Conservation (phyloP, 2,797 vertebrate species). For the Myripristis jacobus region DNA sequence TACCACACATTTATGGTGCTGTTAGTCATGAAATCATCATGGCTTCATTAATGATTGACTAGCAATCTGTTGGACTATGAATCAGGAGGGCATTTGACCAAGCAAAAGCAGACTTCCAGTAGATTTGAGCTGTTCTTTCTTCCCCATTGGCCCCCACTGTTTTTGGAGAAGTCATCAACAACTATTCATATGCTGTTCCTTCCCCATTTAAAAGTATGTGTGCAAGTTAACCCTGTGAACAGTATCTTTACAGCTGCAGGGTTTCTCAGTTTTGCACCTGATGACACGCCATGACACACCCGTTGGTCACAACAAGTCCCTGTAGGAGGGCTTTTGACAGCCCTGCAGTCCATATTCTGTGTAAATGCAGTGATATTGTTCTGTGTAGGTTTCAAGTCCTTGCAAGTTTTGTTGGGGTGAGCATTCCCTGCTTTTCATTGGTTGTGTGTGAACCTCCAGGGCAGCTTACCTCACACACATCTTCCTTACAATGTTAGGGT, state of each 20-base stretch:
- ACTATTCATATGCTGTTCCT: background rate
- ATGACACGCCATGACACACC: constrained; percentile 26
- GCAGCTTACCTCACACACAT: background rate
- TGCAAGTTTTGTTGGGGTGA: constrained; percentile 35
- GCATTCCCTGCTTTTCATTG: constrained; percentile 15
- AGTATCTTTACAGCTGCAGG: background rate
- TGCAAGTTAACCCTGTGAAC: no score
- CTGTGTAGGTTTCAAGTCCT: constrained; percentile 37
- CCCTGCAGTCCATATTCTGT: background rate
- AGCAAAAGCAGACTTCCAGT: background rate
- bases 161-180: background rate
- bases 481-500: background rate
- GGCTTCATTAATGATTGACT: constrained; percentile 81
- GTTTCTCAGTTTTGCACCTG: constrained; percentile 6
- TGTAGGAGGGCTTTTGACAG: background rate
- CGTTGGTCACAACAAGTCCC: constrained; percentile 4
- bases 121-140: constrained; percentile 14
- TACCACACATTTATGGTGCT: constrained; percentile 69
- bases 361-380: constrained; percentile 5
- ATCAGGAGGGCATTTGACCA: constrained; percentile 29
- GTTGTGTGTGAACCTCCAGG: background rate
- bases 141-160: background rate
- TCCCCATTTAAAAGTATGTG: background rate
- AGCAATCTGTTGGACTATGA: constrained; percentile 72
- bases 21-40: constrained; percentile 64